Conservation (phyloP, 2,797 vertebrate species). For the Australoheros facetus region DNA sequence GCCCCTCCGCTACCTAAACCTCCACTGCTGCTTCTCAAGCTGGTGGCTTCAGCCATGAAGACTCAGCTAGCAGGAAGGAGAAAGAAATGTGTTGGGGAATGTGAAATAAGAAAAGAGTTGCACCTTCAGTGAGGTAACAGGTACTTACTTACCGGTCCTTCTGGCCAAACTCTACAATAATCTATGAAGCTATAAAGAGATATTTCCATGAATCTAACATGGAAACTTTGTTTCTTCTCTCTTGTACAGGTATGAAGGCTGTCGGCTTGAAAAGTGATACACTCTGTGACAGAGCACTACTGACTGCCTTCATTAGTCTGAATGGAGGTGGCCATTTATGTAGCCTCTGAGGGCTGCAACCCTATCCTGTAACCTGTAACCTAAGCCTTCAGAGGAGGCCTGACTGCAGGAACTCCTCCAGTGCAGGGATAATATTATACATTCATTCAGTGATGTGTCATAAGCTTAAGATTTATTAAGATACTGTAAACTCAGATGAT, state of each 20-base stretch:
- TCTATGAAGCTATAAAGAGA: neutral
- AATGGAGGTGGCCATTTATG: constrained; percentile 21
- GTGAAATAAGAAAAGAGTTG: constrained; percentile 6
- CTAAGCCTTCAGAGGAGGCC: constrained; percentile 35
- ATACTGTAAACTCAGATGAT: neutral
- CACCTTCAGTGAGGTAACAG: neutral
- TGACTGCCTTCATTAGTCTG: constrained; percentile 23
- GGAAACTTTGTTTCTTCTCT: neutral
- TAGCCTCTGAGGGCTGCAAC: constrained; percentile 50
- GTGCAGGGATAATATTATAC: constrained; percentile 37
- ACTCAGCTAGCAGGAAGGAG: constrained; percentile 1
- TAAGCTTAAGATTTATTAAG: neutral
- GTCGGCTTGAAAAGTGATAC: constrained; percentile 52
- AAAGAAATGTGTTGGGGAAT: neutral
- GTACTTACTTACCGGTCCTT: constrained; percentile 27
- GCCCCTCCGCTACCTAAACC: constrained; percentile 43
- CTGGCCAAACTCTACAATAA: constrained; percentile 2
- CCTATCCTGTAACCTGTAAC: constrained; percentile 72
- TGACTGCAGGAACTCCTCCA: constrained; percentile 23
- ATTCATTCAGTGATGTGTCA: neutral
- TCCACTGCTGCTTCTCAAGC: constrained; percentile 41
- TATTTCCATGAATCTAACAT: neutral
- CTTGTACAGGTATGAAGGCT: constrained; percentile 6
- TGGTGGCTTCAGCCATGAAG: constrained; percentile 74
- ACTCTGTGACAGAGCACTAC: constrained; percentile 24